Evolutionary conservation across 1,140 invertebrate species (phyloP).

Genomic region (Aphaenogaster rudis): DNA sequence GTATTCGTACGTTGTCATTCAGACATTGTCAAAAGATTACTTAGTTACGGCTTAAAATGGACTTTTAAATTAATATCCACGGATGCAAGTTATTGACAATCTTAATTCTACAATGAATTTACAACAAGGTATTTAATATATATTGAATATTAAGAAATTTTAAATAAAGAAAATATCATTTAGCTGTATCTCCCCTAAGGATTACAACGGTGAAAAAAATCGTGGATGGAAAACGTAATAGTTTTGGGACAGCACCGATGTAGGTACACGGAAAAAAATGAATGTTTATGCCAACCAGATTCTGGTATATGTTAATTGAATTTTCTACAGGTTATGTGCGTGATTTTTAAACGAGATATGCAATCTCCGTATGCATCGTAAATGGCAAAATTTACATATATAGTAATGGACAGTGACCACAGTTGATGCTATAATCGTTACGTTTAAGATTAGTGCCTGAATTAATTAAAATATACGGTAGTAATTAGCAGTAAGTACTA

Average conservation of each 20-base stretch:
- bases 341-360: background rate
- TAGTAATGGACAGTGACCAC: background rate
- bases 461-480: background rate
- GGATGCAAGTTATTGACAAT: too few species aligned
- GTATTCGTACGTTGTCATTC: background rate
- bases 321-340: background rate
- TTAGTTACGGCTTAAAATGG: background rate
- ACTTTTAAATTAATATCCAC: background rate
- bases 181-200: background rate
- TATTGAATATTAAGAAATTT: background rate
- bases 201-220: background rate
- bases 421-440: background rate
- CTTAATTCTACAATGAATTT: conserved; percentile 15
- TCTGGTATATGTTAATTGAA: background rate
- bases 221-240: background rate
- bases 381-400: background rate
- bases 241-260: background rate
- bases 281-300: too few species aligned
- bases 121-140: background rate
- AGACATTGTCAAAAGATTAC: background rate
- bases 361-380: background rate
- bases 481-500: background rate
- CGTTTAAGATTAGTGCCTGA: background rate
- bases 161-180: background rate
- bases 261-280: background rate